Conservation (phyloP, 2,797 vertebrate genomes). For the Trachurus trachurus region DNA sequence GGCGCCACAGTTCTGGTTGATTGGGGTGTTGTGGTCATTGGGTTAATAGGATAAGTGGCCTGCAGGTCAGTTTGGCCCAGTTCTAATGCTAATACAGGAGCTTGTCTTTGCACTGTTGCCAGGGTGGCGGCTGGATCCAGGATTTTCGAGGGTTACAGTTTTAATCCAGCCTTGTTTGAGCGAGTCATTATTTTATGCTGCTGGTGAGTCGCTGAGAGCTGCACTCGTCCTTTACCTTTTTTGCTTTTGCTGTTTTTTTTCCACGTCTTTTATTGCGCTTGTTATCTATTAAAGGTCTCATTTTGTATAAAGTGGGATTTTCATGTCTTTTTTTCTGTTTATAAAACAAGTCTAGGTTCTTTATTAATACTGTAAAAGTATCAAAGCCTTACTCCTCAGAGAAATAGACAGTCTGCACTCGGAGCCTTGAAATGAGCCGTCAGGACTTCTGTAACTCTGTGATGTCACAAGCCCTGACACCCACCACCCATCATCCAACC, state of each 20-base stretch:
- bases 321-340: too few relatives aligned
- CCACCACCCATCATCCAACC: too few relatives aligned
- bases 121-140: slow-evolving; percentile 57
- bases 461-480: too few relatives aligned
- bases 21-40: slow-evolving; percentile 74
- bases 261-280: neutral
- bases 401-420: too few relatives aligned
- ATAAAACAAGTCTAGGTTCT: too few relatives aligned
- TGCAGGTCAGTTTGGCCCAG: slow-evolving; percentile 77
- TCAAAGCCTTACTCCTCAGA: too few relatives aligned
- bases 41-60: slow-evolving; percentile 85
- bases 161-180: slow-evolving; percentile 68
- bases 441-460: too few relatives aligned
- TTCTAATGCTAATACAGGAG: slow-evolving; percentile 80
- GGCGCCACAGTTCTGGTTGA: slow-evolving; percentile 74
- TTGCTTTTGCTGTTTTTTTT: neutral
- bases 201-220: slow-evolving; percentile 1
- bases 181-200: slow-evolving; percentile 20
- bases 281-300: slow-evolving; percentile 16
- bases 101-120: slow-evolving; percentile 65
- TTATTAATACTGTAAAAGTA: too few relatives aligned
- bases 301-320: too few relatives aligned
- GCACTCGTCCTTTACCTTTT: neutral
- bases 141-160: slow-evolving; percentile 67
- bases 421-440: too few relatives aligned